These are phyloP conservation scores for Ophiodon elongatus DNA, from an alignment of 2,113 vertebrate species.

Conservation along the genomic window DNA sequence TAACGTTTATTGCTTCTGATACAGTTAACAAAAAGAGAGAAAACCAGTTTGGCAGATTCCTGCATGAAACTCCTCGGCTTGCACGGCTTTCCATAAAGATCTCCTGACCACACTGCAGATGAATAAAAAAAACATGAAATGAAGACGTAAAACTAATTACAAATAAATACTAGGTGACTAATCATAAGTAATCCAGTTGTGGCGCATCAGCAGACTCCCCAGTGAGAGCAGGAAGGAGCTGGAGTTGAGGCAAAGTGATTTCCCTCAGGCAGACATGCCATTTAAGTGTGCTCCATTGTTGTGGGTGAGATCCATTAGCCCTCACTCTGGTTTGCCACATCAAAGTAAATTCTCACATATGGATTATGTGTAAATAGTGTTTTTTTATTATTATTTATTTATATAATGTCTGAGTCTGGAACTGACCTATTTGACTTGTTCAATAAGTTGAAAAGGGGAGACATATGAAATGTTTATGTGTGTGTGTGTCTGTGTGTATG, in stretches of 20 bases:
- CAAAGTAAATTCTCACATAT: constrained; percentile 92
- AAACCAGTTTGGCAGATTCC: constrained; percentile 23
- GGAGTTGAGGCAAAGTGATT: constrained; percentile 88
- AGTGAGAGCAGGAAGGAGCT: constrained; percentile 84
- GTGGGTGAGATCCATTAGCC: constrained; percentile 94
- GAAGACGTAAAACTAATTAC: constrained; percentile 66
- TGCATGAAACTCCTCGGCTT: not conserved
- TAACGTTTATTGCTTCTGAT: constrained; percentile 33
- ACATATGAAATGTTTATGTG: constrained; percentile 35
- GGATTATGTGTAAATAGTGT: constrained; percentile 92
- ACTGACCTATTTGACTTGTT: constrained; percentile 44
- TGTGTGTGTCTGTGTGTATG: constrained; percentile 17
- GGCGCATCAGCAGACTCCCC: constrained; percentile 62
- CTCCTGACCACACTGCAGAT: constrained; percentile 40
- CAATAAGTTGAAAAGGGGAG: constrained; percentile 35
- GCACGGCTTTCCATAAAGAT: constrained; percentile 14
- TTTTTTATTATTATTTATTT: constrained; percentile 31
- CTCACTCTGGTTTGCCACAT: constrained; percentile 91
- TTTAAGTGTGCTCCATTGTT: constrained; percentile 93
- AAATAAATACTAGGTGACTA: constrained; percentile 69
- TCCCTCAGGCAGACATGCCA: constrained; percentile 90
- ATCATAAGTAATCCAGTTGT: constrained; percentile 71
- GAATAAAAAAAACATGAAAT: constrained; percentile 54
- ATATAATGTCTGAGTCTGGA: constrained; percentile 81
- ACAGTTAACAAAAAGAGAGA: constrained; percentile 34